phyloP scores from a whole-genome alignment of 2,797 vertebrate species.

The Siniperca obscura region DNA sequence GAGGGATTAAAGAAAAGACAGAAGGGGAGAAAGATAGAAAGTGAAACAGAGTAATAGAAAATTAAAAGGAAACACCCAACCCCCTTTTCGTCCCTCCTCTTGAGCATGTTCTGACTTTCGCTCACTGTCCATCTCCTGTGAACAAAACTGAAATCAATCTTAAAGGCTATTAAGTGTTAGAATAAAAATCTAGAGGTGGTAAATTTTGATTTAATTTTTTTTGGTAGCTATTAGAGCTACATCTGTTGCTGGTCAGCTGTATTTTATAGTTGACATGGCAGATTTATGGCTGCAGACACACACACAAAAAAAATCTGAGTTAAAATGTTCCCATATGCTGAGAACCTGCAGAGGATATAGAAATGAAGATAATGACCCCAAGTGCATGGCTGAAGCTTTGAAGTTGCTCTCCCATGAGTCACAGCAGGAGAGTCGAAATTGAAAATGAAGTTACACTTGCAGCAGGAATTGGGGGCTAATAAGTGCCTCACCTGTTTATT shows the following conservation, averaged over 20 bases:
- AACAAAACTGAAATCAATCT: conserved; percentile 58
- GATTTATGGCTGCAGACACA: conserved; percentile 81
- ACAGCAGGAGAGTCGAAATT: conserved; percentile 60
- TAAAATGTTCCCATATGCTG: conserved; percentile 88
- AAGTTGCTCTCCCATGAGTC: conserved; percentile 74
- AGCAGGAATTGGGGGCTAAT: conserved; percentile 69
- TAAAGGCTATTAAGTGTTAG: conserved; percentile 42
- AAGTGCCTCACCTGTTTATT: conserved; percentile 77
- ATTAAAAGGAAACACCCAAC: conserved; percentile 60
- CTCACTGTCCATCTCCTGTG: conserved; percentile 52
- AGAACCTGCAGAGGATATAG: conserved; percentile 82
- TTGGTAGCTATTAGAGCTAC: conserved; percentile 76
- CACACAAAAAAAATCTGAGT: conserved; percentile 60
- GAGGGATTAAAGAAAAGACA: conserved; percentile 70
- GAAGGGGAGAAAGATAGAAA: conserved; percentile 59
- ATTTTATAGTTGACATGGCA: conserved; percentile 86
- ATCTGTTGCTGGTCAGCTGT: conserved; percentile 86
- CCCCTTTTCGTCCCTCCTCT: conserved; percentile 34
- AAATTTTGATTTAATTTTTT: conserved; percentile 74
- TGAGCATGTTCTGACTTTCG: conserved; percentile 38
- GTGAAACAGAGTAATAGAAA: conserved; percentile 57
- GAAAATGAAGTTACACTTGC: conserved; percentile 79
- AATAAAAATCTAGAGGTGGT: conserved; percentile 72
- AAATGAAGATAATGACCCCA: conserved; percentile 85
- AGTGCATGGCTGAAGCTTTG: conserved; percentile 77